Conservation (phyloP, 1,140 invertebrate species). For the Caenorhabditis latens region DNA sequence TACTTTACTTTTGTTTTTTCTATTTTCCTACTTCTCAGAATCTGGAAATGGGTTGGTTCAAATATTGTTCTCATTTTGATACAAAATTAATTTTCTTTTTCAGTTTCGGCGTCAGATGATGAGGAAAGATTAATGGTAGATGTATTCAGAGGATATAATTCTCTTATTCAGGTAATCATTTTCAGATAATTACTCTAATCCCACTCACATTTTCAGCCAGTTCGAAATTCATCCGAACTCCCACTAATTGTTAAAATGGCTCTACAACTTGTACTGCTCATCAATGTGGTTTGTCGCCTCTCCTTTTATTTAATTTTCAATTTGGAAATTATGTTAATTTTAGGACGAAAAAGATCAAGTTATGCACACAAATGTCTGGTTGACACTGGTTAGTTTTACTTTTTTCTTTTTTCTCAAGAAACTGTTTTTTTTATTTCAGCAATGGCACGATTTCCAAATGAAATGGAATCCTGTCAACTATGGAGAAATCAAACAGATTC, state of each 20-base stretch:
- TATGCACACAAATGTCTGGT: conserved; percentile 77
- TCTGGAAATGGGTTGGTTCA: neutral
- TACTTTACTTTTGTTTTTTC: conserved; percentile 4
- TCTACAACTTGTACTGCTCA: conserved; percentile 96
- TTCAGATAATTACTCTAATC: neutral
- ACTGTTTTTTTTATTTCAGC: conserved; percentile 75
- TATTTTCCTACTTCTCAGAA: neutral
- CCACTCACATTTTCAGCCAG: conserved; percentile 82
- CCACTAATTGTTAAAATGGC: conserved; percentile 91
- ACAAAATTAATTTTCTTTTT: neutral
- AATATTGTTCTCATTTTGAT: neutral
- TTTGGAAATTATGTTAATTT: neutral
- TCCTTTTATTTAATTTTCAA: neutral
- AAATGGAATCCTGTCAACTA: conserved; percentile 98
- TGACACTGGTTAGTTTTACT: conserved; percentile 69
- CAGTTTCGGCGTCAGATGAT: conserved; percentile 69
- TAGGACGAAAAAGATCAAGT: conserved; percentile 83
- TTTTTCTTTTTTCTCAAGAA: neutral
- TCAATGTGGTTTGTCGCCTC: conserved; percentile 85
- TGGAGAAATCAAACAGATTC: conserved; percentile 92
- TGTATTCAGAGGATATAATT: conserved; percentile 92
- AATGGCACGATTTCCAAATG: conserved; percentile 98
- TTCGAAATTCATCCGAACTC: conserved; percentile 91
- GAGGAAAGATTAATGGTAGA: conserved; percentile 75
- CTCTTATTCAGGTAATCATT: conserved; percentile 84